Base-by-base conservation (phyloP, 2,888 invertebrate species). In the Mechanitis messenoides region DNA sequence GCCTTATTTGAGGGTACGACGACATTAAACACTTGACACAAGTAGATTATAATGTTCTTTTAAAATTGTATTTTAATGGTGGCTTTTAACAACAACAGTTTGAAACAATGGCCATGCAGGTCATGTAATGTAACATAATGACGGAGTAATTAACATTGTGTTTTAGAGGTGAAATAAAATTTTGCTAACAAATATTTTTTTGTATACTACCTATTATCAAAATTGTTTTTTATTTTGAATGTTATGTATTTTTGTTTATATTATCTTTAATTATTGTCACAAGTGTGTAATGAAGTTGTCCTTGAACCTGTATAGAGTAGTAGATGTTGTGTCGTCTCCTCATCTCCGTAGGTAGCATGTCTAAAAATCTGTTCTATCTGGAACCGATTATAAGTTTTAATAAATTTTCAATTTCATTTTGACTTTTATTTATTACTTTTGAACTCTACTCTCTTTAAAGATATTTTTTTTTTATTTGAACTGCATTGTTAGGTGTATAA, bases 341-440 rank as follows among this genome's bases (percentile, higher is more conserved):
- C 79, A 74, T 75, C 77, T 79, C 77, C 70, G 77, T 81, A 81
- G 84, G 79, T 83, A 82, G 83, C 74, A 75, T 79, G 79, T 83
- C 79, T 78, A 73, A 76, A 80, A 83, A 80, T 84, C 83, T 83
- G 82, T 76, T 81, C 76, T 81, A 74, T 83, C 77, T 83, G 78
- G 82, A 85, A 85, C 80, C 84, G 81, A 81, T 83, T 70, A 73
- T 83, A 84, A 83, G 82, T 82, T 86, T 87, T 85, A 88, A 83
- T 87, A 89, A 88, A 88, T 85, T 88, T 87, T 87, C 85, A 82
- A 85, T 88, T 86, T 87, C 85, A 77, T 35, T 67, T 58, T 66
- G 56, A 69, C 66, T 76, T 78, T 78, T 73, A 74, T 72, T 75
- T 66, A 45, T 59, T 64, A 61, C 35, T 35, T 50, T 42, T 33